These are phyloP conservation scores for Sinhomidia bicolor DNA, from an alignment of 2,888 invertebrate genomes.

Conservation along the genomic window DNA sequence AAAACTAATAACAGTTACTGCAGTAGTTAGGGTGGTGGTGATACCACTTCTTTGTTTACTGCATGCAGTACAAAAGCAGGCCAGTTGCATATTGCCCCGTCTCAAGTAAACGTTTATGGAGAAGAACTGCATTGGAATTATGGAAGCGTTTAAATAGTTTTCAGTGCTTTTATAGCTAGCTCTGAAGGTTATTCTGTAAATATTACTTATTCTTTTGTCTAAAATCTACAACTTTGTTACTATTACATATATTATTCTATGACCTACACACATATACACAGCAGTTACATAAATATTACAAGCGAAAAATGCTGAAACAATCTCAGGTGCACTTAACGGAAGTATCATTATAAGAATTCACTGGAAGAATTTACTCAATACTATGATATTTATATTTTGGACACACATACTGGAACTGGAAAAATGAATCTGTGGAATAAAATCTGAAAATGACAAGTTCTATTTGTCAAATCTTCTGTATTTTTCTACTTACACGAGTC, in stretches of 20 bases:
- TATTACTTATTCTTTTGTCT: too few species aligned
- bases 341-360: not conserved
- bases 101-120: not conserved
- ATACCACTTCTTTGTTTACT: not conserved
- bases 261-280: too few species aligned
- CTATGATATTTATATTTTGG: not conserved
- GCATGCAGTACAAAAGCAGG: not conserved
- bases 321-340: too few species aligned
- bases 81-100: not conserved
- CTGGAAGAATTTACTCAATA: not conserved
- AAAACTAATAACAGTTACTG: too few species aligned
- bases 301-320: too few species aligned
- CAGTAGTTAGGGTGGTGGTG: too few species aligned
- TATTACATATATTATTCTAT: too few species aligned
- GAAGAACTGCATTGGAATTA: not conserved
- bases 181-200: not conserved
- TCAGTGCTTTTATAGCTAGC: not conserved
- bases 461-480: not conserved
- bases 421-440: slow-evolving; percentile 23
- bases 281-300: too few species aligned
- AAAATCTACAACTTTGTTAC: too few species aligned
- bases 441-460: slow-evolving; percentile 53
- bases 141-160: not conserved
- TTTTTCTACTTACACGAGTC: not conserved
- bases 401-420: not conserved